Evolutionary conservation across 2,888 invertebrate genomes (phyloP), one percentile per base, ranked within the genome.

Genomic region (Chrysodeixis includens): DNA sequence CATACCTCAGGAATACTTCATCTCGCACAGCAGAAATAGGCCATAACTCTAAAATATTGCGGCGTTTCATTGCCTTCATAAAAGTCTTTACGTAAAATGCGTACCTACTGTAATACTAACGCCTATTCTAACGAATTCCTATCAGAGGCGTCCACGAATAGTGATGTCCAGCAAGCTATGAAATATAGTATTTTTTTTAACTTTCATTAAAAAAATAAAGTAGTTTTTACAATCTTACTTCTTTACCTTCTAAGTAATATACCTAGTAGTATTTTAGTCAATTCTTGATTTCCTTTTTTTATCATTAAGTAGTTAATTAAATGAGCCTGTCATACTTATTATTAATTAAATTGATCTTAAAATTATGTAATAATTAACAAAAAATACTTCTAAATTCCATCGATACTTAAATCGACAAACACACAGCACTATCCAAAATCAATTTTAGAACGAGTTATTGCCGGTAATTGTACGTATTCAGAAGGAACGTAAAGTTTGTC

Each of bases 401-500:
- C 56, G 35, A 71, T 46, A 10, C 26, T 5, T n/a, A 30, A 55
- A 74, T 67, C 62, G 51, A 71, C 58, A 55, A 12, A 12, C 14
- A 14, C 10, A 53, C 66, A 62, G 62, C 81, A 70, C 82, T 82
- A 77, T 73, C 77, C 67, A 74, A 83, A 88, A 90, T 90, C 89
- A 90, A 90, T 90, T 89, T 86, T 79, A 80, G 74, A 79, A 81
- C 78, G 84, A 89, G 87, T 89, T 90, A 91, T 89, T 85, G 84
- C 83, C 83, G 87, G 88, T 91, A 89, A 90, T 91, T 90, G 88
- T 87, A 84, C 75, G 87, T 87, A 90, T 90, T 90, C 87, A 87
- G 87, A 86, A 83, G 83, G 84, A 83, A 83, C 86, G 83, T 89
- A 88, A 90, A 91, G 85, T 91, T 90, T 86, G 87, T 84, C 82